Evolutionary conservation across 2,888 invertebrate genomes (phyloP), one percentile per base, ranked within the genome.

Genomic region (Suillia variegata): DNA sequence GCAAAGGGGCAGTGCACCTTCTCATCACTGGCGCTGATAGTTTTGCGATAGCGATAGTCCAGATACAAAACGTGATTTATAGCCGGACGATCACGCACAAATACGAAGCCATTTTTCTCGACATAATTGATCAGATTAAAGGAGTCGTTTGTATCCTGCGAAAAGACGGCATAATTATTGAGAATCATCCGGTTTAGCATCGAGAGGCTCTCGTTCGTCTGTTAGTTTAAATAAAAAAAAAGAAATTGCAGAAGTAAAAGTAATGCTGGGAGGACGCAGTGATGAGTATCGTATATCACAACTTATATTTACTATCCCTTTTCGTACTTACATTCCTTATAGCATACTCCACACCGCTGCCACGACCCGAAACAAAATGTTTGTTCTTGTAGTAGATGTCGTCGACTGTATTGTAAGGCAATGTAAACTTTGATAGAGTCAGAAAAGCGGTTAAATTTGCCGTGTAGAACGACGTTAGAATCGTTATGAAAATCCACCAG

Each of bases 401-500:
- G 48, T 85, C 79, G 0, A 91, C 85, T 34, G 85, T 85, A 67
- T 88, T 89, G 50, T 90, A 91, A 17, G 92, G 91, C 67, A 94
- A 83, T 0, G 93, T 93, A 70, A 94, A 93, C 77, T 90, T 89
- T 5, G 93, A 93, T 17, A 93, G 83, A 0, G 94, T 94, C 54
- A 95, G 84, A 76, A 94, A 94, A 13, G 94, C 94, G 0, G 94
- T 94, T 74, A 95, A 83, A 81, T 94, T 94, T 8, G 94, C 94
- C 2, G 94, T 95, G 81, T 95, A 95, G 81, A 94, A 94, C 12
- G 94, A 91, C 1, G 94, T 93, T 50, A 94, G 83, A 54, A 94
- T 87, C 34, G 92, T 91, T 68, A 94, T 92, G 78, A 93, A 94
- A 62, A 95, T 86, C 94, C 94, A 94, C 94, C 94, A 94, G 0